These are phyloP conservation scores for Pygocentrus nattereri DNA, from an alignment of 2,797 vertebrate species.

Conservation along the genomic window DNA sequence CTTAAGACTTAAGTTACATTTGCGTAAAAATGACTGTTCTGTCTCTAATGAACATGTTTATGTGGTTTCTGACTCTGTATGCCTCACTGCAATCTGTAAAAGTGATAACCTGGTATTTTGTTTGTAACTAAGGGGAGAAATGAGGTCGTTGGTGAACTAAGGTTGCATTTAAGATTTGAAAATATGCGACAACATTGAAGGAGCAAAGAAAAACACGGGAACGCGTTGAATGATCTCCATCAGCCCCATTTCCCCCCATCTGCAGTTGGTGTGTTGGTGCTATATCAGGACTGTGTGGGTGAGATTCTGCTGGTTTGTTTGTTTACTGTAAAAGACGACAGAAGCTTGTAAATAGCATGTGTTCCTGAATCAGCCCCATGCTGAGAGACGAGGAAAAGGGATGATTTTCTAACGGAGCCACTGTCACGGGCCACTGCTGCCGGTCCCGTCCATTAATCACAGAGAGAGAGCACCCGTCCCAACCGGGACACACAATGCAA, in stretches of 20 bases:
- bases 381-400: constrained; percentile 51
- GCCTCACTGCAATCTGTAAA: too few species aligned
- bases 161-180: neutral
- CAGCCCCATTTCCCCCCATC: too few species aligned
- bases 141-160: too few species aligned
- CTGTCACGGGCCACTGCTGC: constrained; percentile 70
- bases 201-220: too few species aligned
- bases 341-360: neutral
- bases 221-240: too few species aligned
- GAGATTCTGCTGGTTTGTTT: neutral
- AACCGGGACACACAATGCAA: neutral
- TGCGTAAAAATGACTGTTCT: too few species aligned
- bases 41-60: too few species aligned
- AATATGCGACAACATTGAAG: neutral
- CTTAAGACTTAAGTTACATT: too few species aligned
- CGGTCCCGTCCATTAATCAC: constrained; percentile 75
- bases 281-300: too few species aligned
- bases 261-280: too few species aligned
- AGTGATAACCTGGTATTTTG: too few species aligned
- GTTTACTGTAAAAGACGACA: neutral
- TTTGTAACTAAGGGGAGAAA: neutral
- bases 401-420: constrained; percentile 69
- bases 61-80: too few species aligned
- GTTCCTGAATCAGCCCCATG: constrained; percentile 71
- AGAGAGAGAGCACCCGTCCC: neutral